Conservation (phyloP, 2,113 vertebrate species). For the Paramisgurnus dabryanus region DNA sequence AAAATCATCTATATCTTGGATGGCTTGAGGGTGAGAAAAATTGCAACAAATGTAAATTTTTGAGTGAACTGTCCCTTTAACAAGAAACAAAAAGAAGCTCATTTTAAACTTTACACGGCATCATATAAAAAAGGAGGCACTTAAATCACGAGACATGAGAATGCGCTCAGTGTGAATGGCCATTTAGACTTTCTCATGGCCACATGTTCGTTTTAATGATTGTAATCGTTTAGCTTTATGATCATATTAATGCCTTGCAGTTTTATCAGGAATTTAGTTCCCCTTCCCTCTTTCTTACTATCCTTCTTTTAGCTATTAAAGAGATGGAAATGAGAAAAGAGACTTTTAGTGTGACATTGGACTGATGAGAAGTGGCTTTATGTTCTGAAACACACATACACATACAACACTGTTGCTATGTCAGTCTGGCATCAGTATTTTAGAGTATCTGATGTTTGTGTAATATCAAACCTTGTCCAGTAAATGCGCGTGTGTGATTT, state of each 20-base stretch:
- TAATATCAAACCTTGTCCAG: not conserved
- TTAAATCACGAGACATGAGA: too few relatives aligned
- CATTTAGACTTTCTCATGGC: not conserved
- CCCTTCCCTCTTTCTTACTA: not conserved
- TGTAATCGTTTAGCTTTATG: conserved; percentile 13
- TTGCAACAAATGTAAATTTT: too few relatives aligned
- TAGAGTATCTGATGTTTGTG: not conserved
- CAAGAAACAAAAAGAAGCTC: too few relatives aligned
- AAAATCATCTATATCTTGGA: too few relatives aligned
- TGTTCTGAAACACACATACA: conserved; percentile 1
- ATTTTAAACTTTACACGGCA: too few relatives aligned
- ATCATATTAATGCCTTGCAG: conserved; percentile 24
- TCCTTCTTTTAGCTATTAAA: not conserved
- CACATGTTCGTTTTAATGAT: conserved; percentile 28
- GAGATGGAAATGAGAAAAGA: not conserved
- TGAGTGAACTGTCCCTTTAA: too few relatives aligned
- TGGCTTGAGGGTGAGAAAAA: too few relatives aligned
- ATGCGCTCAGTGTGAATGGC: too few relatives aligned
- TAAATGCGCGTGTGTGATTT: not conserved
- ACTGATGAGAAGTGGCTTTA: not conserved
- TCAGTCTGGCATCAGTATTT: not conserved
- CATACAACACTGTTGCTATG: not conserved
- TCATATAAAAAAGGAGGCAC: too few relatives aligned
- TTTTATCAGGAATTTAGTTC: conserved; percentile 8
- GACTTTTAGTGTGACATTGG: conserved; percentile 1